phyloP scores from a whole-genome alignment of 2,113 vertebrate species.

The Megaceryle maxima region DNA sequence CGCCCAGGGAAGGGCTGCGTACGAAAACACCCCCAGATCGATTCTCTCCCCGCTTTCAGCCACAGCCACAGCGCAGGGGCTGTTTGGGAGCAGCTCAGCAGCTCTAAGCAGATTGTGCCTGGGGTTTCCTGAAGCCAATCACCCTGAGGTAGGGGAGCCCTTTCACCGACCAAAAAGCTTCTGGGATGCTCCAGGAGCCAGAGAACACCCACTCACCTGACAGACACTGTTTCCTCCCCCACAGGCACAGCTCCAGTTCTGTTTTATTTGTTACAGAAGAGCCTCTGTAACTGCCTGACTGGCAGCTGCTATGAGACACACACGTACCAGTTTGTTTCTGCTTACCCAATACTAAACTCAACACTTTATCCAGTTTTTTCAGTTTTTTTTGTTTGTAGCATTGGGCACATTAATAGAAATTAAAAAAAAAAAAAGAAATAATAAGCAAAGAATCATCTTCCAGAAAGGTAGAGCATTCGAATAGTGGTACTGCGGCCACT shows the following conservation, averaged over 20 bases:
- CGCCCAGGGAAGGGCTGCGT: neutral
- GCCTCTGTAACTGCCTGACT: neutral
- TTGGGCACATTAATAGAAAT: neutral
- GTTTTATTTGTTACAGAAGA: neutral
- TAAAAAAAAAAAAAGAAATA: neutral
- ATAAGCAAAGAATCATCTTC: neutral
- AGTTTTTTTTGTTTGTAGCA: neutral
- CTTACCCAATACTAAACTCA: neutral
- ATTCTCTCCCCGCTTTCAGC: neutral
- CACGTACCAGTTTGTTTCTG: neutral
- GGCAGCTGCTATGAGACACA: neutral
- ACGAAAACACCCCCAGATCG: neutral
- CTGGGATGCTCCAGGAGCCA: neutral
- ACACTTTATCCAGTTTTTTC: neutral
- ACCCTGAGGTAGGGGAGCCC: neutral
- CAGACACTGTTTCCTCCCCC: fast-evolving
- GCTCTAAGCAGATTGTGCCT: neutral
- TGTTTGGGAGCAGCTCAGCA: neutral
- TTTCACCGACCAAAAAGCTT: neutral
- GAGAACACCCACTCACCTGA: neutral
- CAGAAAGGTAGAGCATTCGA: neutral
- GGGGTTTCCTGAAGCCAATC: neutral
- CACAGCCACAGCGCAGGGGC: neutral
- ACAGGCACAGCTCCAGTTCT: neutral
- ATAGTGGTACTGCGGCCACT: neutral